phyloP scores from a whole-genome alignment of 2,888 invertebrate genomes.

The Bibio marci region DNA sequence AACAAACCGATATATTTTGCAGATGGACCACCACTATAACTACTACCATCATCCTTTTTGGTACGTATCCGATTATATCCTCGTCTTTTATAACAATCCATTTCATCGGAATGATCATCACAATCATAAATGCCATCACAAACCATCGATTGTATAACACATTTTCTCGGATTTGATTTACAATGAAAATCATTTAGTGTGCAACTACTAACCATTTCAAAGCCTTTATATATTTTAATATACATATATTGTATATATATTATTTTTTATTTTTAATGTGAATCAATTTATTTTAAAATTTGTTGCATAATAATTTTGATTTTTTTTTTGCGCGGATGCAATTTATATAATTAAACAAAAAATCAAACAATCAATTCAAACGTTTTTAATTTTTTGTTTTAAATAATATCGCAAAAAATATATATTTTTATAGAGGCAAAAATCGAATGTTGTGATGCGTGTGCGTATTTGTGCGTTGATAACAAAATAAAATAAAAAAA shows the following conservation, averaged over 20 bases:
- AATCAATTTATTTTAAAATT: not conserved
- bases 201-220: slow-evolving; percentile 11
- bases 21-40: slow-evolving; percentile 3
- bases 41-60: slow-evolving; percentile 3
- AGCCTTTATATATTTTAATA: not conserved
- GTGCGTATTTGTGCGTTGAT: no score
- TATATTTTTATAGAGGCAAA: no score
- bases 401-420: no score
- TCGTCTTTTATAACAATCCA: slow-evolving; percentile 27
- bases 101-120: slow-evolving; percentile 44
- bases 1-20: slow-evolving; percentile 24
- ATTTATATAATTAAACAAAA: no score
- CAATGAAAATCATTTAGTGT: slow-evolving; percentile 26
- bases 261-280: slow-evolving; percentile 8
- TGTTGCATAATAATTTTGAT: no score
- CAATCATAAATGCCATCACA: slow-evolving; percentile 41
- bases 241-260: not conserved
- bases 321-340: no score
- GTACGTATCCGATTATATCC: slow-evolving; percentile 2
- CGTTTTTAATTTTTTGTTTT: no score
- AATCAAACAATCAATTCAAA: no score
- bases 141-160: slow-evolving; percentile 22
- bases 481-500: no score
- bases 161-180: slow-evolving; percentile 27
- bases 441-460: no score